A percentile compares a stretch with the other conserved stretches of the same genome.
Evolutionary conservation across 1,140 invertebrate genomes (phyloP).

Genomic region (Ips typographus): DNA sequence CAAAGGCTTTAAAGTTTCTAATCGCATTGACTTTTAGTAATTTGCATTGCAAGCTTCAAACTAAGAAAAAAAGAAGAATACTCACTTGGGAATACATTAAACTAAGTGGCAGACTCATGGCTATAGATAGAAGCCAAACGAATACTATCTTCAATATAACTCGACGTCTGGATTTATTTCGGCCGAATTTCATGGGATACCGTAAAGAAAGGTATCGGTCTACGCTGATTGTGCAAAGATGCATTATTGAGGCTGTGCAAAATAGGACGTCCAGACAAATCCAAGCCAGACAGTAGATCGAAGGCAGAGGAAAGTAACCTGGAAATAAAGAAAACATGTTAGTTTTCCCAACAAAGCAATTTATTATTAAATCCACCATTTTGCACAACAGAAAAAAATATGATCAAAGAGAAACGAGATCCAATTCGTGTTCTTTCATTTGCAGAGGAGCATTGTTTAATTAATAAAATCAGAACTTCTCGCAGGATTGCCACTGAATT

Average conservation of each 20-base stretch:
- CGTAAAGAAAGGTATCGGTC: constrained; percentile 85
- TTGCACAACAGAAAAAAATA: not conserved
- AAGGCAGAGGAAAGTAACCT: constrained; percentile 81
- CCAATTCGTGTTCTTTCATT: no score
- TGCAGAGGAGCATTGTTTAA: no score
- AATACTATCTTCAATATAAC: constrained; percentile 89
- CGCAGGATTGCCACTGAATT: not conserved
- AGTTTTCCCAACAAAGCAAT: not conserved
- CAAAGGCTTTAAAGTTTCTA: not conserved
- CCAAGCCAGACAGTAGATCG: constrained; percentile 83
- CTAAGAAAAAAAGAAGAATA: not conserved
- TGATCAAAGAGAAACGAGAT: not conserved
- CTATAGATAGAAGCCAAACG: constrained; percentile 86
- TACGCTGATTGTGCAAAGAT: constrained; percentile 93
- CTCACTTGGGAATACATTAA: constrained; percentile 84
- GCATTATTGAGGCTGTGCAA: constrained; percentile 94
- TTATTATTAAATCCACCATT: not conserved
- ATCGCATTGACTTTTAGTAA: not conserved
- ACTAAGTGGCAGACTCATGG: constrained; percentile 84
- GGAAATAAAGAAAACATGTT: constrained; percentile 47
- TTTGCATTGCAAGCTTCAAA: not conserved
- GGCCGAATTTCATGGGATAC: constrained; percentile 86
- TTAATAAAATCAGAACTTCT: not conserved
- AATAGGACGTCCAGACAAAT: constrained; percentile 91
- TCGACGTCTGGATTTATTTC: constrained; percentile 82